Evolutionary conservation across 2,888 invertebrate species (phyloP), one percentile per base, ranked within the genome.

Genomic region (Lasioglossum marginatum): DNA sequence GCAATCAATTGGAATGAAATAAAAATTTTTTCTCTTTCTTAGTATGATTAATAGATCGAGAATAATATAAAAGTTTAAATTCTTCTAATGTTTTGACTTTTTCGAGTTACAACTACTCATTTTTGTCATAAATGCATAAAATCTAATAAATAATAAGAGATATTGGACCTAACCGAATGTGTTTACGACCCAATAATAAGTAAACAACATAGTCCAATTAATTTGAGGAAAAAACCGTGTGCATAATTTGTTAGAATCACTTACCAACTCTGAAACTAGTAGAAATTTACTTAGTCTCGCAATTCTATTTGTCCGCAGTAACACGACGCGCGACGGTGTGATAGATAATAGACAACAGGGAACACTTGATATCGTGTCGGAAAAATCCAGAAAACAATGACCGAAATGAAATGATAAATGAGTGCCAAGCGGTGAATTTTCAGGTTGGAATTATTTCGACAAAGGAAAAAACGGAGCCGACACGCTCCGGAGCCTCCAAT

Each of bases 341-440:
- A 60, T 31, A 70, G 57, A 72, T 81, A 81, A 76, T 81, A 63
- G 34, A 81, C 23, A n/a, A n/a, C 34, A 45, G 66, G 45, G 52
- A 76, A 60, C 40, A 12, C 4, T 48, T 31, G 48, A 43, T 52
- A 43, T 16, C 31, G 27, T 23, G 40, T 19, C 71, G 76, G 48
- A 81, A 66, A 72, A 72, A 81, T 82, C 37, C 40, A 76, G 40
- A 23, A 34, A 45, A 63, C 83, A 76, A 72, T 83, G 72, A 83
- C 76, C 76, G 83, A 77, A 82, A 77, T 72, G 77, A 57, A 83
- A 82, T 82, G 72, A 83, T 82, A 82, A 82, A 83, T 57, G 82
- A 40, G 45, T n/a, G 82, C 16, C 57, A 34, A 57, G 23, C 31
- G 77, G 66, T 27, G 45, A 72, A 76, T 77, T 73, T 81, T 57